Evolutionary conservation across 2,797 vertebrate species (phyloP).

Genomic region (Adelosebastes latens): DNA sequence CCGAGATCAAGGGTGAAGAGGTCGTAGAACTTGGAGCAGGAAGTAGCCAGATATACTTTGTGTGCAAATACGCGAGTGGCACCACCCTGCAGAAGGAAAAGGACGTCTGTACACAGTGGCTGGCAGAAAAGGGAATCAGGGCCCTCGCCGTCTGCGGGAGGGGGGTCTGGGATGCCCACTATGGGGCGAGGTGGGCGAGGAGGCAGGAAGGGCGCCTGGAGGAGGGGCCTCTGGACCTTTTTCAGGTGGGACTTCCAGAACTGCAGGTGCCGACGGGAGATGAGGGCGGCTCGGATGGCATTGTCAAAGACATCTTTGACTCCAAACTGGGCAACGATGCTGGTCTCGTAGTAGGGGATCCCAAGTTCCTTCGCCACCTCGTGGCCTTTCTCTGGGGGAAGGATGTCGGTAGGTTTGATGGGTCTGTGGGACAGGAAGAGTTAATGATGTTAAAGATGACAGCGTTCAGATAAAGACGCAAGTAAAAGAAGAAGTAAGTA

Average conservation of each 20-base stretch:
- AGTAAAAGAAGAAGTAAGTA: background rate
- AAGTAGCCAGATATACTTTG: conserved; percentile 91
- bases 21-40: conserved; percentile 93
- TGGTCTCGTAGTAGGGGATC: conserved; percentile 92
- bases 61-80: conserved; percentile 88
- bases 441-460: background rate
- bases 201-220: conserved; percentile 91
- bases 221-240: conserved; percentile 89
- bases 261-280: conserved; percentile 92
- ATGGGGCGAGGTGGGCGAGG: conserved; percentile 89
- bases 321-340: conserved; percentile 93
- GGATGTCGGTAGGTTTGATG: conserved; percentile 92
- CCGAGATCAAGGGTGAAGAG: conserved; percentile 86
- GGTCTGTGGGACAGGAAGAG: conserved; percentile 78
- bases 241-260: conserved; percentile 95
- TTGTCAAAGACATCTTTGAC: conserved; percentile 96
- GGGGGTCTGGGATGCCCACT: conserved; percentile 87
- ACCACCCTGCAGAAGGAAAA: conserved; percentile 87
- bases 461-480: background rate
- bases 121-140: conserved; percentile 86
- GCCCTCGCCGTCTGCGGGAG: conserved; percentile 77
- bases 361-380: conserved; percentile 94
- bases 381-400: conserved; percentile 90
- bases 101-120: conserved; percentile 88
- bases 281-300: conserved; percentile 92